phyloP scores from a whole-genome alignment of 2,113 vertebrate genomes.

The Lamprologus lemairii region DNA sequence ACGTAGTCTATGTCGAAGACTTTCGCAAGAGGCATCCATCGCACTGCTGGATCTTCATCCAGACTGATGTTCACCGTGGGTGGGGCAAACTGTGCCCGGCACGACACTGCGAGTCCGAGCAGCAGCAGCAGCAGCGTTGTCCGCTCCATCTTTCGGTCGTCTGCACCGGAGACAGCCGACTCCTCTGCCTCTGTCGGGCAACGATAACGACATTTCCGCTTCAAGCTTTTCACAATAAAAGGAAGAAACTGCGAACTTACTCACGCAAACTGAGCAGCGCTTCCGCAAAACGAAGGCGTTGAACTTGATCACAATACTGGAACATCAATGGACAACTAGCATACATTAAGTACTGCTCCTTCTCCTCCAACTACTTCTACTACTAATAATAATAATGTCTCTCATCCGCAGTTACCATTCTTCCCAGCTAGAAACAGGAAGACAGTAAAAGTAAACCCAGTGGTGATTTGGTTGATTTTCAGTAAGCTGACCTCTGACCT shows the following conservation, averaged over 20 bases:
- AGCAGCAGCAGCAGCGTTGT: neutral
- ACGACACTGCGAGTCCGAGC: neutral
- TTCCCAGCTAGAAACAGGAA: neutral
- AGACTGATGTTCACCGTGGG: constrained; percentile 64
- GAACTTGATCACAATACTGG: neutral
- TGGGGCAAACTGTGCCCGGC: constrained; percentile 16
- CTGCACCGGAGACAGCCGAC: neutral
- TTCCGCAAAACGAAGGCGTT: neutral
- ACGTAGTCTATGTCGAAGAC: constrained; percentile 50
- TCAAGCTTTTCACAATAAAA: constrained; percentile 8
- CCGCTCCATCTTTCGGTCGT: neutral
- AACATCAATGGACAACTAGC: neutral
- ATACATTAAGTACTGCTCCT: neutral
- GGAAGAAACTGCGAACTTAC: accelerated
- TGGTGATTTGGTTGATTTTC: neutral
- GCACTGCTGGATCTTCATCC: constrained; percentile 45
- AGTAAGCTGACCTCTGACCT: neutral
- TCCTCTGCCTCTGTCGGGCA: accelerated
- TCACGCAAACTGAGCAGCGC: neutral
- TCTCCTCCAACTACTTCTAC: neutral
- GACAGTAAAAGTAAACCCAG: neutral
- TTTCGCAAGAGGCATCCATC: constrained; percentile 57
- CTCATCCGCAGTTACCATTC: neutral
- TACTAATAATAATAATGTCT: accelerated
- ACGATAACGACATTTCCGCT: neutral